These are phyloP conservation scores for Thera obeliscata DNA, from an alignment of 2,888 invertebrate genomes.

Conservation along the genomic window DNA sequence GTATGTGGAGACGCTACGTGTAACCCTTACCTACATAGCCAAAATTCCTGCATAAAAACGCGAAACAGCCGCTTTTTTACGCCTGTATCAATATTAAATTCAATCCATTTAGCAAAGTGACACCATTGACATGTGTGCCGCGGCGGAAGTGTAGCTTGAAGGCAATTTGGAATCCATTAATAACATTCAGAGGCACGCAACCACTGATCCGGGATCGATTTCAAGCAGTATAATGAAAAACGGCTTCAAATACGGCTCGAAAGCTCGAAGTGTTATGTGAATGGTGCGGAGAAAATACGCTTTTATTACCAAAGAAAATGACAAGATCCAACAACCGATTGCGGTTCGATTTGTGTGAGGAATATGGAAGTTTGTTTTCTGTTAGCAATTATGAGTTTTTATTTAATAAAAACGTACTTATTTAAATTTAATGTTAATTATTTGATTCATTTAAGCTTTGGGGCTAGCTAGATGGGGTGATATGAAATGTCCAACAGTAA, in stretches of 20 bases:
- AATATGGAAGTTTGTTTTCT: too few relatives aligned
- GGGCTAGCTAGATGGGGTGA: too few relatives aligned
- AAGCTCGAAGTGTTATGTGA: not conserved
- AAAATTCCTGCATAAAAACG: conserved; percentile 20
- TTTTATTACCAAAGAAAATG: not conserved
- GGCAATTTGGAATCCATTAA: conserved; percentile 76
- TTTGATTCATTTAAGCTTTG: too few relatives aligned
- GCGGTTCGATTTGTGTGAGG: too few relatives aligned
- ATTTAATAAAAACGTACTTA: too few relatives aligned
- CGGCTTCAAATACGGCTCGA: not conserved
- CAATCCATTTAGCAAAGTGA: conserved; percentile 61
- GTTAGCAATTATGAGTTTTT: too few relatives aligned
- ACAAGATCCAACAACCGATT: too few relatives aligned
- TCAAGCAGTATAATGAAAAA: conserved; percentile 8
- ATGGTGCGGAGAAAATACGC: not conserved
- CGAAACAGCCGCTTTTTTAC: conserved; percentile 27
- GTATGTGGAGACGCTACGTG: not conserved
- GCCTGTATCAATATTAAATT: conserved; percentile 51
- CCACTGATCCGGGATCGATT: conserved; percentile 38
- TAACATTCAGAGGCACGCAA: conserved; percentile 65
- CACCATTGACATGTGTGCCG: conserved; percentile 55
- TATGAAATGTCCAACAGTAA: too few relatives aligned
- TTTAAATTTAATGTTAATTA: too few relatives aligned
- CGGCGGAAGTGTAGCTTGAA: conserved; percentile 65
- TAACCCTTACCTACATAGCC: not conserved